Evolutionary conservation across 1,140 invertebrate species (phyloP), one percentile per base, ranked within the genome.

Genomic region (Mylabris phalerata): DNA sequence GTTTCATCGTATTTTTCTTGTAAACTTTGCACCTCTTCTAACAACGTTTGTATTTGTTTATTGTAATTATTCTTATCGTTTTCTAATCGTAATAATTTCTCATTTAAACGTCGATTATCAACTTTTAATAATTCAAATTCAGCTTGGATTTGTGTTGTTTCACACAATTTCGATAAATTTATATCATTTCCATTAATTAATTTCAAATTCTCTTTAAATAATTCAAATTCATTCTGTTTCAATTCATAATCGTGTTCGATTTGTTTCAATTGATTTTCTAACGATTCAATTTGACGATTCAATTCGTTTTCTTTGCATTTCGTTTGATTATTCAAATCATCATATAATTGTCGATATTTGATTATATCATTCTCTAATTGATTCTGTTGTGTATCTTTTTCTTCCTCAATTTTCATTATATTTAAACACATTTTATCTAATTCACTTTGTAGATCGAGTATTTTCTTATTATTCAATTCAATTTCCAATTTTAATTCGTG

Each of bases 1-100:
- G 84, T 83, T 52, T 82, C 78, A 69, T 84, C 83, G 57, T 85
- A 85, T 61, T 86, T 82, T 58, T 85, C 79, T 42, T 78, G 80
- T 3, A 87, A 72, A 38, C 75, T 73, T 48, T 75, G 66, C 11
- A 84, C 64, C 64, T 83, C 80, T 57, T 79, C 73, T 13, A 72
- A 5, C 68, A 64, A 45, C 4, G 49, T 39, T 56, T 70, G 43
- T 9, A 56, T 47, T 57, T 67, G 62, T 11, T 67, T 64, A 59
- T 70, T 60, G 42, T 64, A 65, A 6, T 51, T 51, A 11, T 70
- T 57, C 72, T 71, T 70, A 26, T 57, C 58, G 27, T 73, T 71
- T 54, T 75, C 56, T 65, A 80, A 78, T 54, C 72, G 66, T 52
- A 71, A 69, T 43, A 80, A 62, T 48, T 75, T 72, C 43, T 75